Percentiles rank a stretch among this genome's conserved stretches.
phyloP scores from a whole-genome alignment of 2,113 vertebrate species.

The Hepsetus odoe region DNA sequence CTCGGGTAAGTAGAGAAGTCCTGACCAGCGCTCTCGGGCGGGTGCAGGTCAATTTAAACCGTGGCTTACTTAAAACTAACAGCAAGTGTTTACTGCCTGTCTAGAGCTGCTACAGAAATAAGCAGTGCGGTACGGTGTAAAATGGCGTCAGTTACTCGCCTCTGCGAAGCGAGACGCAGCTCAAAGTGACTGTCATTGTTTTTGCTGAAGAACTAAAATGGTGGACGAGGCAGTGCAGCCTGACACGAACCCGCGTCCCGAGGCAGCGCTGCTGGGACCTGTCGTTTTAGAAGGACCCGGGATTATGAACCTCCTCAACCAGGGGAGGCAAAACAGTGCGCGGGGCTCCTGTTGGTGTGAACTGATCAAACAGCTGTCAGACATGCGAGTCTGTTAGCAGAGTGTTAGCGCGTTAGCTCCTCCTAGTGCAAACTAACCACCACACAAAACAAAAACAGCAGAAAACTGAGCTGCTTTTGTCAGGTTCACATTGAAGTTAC shows the following conservation, averaged over 20 bases:
- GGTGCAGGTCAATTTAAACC: constrained; percentile 7
- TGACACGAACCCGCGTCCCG: neutral
- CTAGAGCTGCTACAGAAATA: neutral
- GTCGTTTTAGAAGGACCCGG: neutral
- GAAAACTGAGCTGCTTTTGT: neutral
- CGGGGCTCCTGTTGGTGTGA: neutral
- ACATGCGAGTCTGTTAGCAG: neutral
- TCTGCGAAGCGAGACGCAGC: constrained; percentile 35
- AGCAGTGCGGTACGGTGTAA: constrained; percentile 23
- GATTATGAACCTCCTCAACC: neutral
- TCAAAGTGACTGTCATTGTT: constrained; percentile 56
- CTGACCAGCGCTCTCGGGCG: constrained; percentile 41
- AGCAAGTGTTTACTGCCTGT: neutral
- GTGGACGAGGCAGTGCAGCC: constrained; percentile 45
- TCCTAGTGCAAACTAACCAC: neutral
- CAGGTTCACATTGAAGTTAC: neutral
- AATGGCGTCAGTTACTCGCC: constrained; percentile 47
- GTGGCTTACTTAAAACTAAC: neutral
- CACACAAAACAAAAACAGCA: neutral
- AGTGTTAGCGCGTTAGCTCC: neutral
- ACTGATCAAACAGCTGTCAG: neutral
- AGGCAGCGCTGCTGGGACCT: too few relatives aligned
- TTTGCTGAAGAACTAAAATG: constrained; percentile 59
- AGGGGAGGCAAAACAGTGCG: neutral
- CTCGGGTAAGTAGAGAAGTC: constrained; percentile 41